phyloP scores from a whole-genome alignment of 2,113 vertebrate species.

The Apteryx owenii region DNA sequence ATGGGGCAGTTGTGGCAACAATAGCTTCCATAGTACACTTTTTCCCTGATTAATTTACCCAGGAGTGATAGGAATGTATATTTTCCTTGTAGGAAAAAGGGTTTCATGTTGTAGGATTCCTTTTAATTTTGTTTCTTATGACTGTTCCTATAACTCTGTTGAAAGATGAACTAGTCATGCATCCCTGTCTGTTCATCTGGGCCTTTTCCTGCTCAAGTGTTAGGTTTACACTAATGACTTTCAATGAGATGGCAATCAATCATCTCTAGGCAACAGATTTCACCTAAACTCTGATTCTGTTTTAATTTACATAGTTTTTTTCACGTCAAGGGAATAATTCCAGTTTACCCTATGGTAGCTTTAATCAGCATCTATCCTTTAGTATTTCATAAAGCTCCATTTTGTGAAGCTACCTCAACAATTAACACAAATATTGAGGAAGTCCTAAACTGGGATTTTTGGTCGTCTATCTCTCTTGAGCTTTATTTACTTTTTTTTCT shows the following conservation, averaged over 20 bases:
- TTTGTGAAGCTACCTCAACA: not conserved
- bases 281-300: not conserved
- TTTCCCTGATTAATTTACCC: not conserved
- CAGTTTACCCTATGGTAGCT: not conserved
- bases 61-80: not conserved
- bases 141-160: not conserved
- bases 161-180: not conserved
- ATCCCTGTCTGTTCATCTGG: not conserved
- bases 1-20: not conserved
- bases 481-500: not conserved
- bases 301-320: not conserved
- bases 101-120: not conserved
- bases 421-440: not conserved
- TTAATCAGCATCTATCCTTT: not conserved
- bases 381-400: not conserved
- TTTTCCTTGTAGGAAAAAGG: not conserved
- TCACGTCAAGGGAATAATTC: not conserved
- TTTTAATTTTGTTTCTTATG: not conserved
- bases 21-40: not conserved
- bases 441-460: not conserved
- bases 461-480: not conserved
- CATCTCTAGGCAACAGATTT: not conserved
- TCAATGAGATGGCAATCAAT: not conserved
- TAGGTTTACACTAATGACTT: not conserved
- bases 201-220: not conserved